Conservation (phyloP, 1,140 invertebrate genomes). For the Adelges cooleyi region DNA sequence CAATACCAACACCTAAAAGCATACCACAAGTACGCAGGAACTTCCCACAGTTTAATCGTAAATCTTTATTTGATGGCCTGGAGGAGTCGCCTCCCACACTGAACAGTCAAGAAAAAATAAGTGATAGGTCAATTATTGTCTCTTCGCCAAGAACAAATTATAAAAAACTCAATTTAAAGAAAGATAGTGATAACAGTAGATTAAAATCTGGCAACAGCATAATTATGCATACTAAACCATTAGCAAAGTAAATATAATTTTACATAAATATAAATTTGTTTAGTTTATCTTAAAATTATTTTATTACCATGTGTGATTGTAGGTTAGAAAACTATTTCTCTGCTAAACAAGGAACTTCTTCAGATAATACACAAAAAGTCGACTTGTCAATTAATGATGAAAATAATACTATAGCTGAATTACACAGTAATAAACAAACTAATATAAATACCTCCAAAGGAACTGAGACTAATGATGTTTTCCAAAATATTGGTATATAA, state of each 20-base stretch:
- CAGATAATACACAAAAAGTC: background rate
- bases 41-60: conserved; percentile 16
- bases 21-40: conserved; percentile 7
- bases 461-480: background rate
- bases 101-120: background rate
- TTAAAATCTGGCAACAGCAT: background rate
- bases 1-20: conserved; percentile 13
- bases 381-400: conserved; percentile 9
- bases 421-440: conserved; percentile 1
- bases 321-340: conserved; percentile 18
- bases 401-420: conserved; percentile 8
- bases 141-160: conserved; percentile 3
- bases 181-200: background rate
- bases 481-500: background rate
- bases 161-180: conserved; percentile 24
- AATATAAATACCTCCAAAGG: conserved; percentile 1
- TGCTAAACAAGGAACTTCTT: background rate
- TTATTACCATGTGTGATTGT: background rate
- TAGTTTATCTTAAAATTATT: background rate
- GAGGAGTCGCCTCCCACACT: conserved; percentile 13
- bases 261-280: background rate
- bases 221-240: conserved; percentile 14
- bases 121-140: conserved; percentile 3
- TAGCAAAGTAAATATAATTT: conserved; percentile 14
- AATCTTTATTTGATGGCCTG: conserved; percentile 22